Evolutionary conservation across 1,140 invertebrate species (phyloP), one percentile per base, ranked within the genome.

Genomic region (Eupristina koningsbergeri): DNA sequence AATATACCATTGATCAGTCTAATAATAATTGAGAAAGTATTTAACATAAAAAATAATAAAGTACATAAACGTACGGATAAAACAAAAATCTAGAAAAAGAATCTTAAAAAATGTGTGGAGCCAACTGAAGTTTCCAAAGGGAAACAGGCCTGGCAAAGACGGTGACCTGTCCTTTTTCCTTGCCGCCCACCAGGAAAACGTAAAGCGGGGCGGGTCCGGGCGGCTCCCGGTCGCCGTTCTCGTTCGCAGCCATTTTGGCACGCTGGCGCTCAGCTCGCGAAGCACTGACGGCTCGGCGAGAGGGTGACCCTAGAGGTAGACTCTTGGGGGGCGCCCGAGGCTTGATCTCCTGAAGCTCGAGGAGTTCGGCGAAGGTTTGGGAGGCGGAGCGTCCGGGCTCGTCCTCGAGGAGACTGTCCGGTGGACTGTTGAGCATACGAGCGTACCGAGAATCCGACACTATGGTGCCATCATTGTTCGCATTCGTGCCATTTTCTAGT

Each of bases 81-180:
- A 50, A 79, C 0, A 79, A 26, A 69, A 22, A n/a, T n/a, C n/a
- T n/a, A 53, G 7, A 15, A 13, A 15, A 17, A 13, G 31, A 15
- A 17, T n/a, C 84, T 89, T 91, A 92, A 79, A 93, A 92, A 81
- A 93, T 92, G 85, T 93, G 90, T n/a, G 91, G 91, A 6, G 91
- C 92, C n/a, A 95, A 88, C 84, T 95, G 94, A 17, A 95, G 89
- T 86, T 94, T 94, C 95, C 95, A 95, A 26, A 95, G 91, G 0
- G 94, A 95, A 8, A 95, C 92, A 0, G 95, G 94, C 86, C 94
- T 92, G 84, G 94, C 94, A 83, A 95, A 95, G 29, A 95, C 94
- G 3, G 94, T 95, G 3, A 95, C 94, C 85, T 95, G 94, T 15
- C 94, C 94, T 61, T 94, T 94, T 86, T 95, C 94, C 86, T 95